Base-by-base conservation (phyloP, 2,113 vertebrate species). In the Ctenomys sociabilis region DNA sequence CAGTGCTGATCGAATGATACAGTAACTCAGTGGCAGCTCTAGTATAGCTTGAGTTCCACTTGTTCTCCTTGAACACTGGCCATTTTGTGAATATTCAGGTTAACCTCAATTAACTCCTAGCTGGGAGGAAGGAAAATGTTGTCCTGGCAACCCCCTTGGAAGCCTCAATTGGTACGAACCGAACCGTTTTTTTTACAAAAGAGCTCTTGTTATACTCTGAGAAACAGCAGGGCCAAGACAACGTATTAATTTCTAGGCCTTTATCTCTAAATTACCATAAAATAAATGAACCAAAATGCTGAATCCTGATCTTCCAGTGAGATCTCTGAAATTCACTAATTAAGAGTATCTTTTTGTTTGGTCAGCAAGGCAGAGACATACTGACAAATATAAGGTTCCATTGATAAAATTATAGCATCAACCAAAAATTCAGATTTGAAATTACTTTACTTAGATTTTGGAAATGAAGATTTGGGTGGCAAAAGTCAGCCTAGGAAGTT, bases 131-230 rank as follows among this genome's bases (percentile, higher is more conserved):
- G 52, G 73, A 85, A 93, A 72, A 86, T 5, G 43, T 92, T 94
- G 92, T 83, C 73, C n/a, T 90, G 87, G 77, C 32, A 93, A 85
- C 89, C 37, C 52, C 57, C 21, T 89, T 49, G 57, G 35, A 87
- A 91, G 70, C 72, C 19, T 82, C 6, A 26, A 26, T 81, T 64
- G 63, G 84, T 37, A 52, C 61, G 70, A 96, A 89, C 40, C 68
- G 7, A n/a, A n/a, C n/a, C n/a, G n/a, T n/a, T n/a, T n/a, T 92
- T 89, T 89, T 93, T 83, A 83, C 24, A 82, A 57, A 57, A 97
- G 82, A 92, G 30, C 10, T 94, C 61, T 88, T 40, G 32, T 85
- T 77, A 81, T 0, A 37, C 49, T 75, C 52, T 64, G n/a, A 68
- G 80, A 28, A 91, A 86, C 16, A 30, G 32, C 80, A 59, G 87